A percentile compares a stretch with the other conserved stretches of the same genome.
phyloP scores from a whole-genome alignment of 2,888 invertebrate genomes.

The Brachyptera putata region DNA sequence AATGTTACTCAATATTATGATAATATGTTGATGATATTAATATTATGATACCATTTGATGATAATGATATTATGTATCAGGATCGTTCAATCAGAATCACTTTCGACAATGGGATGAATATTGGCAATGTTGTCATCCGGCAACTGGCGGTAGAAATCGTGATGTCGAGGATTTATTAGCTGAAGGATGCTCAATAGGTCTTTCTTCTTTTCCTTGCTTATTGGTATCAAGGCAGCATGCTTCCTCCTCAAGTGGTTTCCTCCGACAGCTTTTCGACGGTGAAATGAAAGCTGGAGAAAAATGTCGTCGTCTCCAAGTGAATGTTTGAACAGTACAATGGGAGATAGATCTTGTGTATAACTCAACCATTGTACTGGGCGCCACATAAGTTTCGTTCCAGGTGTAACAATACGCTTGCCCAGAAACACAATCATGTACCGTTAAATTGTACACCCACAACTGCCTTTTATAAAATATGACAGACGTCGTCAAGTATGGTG shows the following conservation, averaged over 20 bases:
- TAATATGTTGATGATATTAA: no score
- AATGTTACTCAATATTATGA: no score
- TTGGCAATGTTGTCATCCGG: background rate
- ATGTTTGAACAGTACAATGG: background rate
- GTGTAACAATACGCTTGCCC: conserved; percentile 8
- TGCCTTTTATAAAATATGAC: conserved; percentile 18
- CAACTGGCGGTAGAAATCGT: conserved; percentile 1
- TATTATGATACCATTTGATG: no score
- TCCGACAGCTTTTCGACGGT: background rate
- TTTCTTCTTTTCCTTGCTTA: conserved; percentile 11
- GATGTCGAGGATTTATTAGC: background rate
- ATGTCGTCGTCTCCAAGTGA: background rate
- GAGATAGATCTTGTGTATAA: background rate
- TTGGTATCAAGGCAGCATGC: background rate
- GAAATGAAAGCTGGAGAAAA: background rate
- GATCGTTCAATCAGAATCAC: background rate
- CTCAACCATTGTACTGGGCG: background rate
- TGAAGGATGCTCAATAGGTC: background rate
- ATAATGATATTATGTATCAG: no score
- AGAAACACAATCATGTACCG: conserved; percentile 13
- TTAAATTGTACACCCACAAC: conserved; percentile 18
- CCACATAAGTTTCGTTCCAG: background rate
- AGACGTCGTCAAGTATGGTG: conserved; percentile 15
- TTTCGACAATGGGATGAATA: background rate
- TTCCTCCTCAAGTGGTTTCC: background rate